Conservation (phyloP, 2,888 invertebrate species). For the Thelaira solivaga region DNA sequence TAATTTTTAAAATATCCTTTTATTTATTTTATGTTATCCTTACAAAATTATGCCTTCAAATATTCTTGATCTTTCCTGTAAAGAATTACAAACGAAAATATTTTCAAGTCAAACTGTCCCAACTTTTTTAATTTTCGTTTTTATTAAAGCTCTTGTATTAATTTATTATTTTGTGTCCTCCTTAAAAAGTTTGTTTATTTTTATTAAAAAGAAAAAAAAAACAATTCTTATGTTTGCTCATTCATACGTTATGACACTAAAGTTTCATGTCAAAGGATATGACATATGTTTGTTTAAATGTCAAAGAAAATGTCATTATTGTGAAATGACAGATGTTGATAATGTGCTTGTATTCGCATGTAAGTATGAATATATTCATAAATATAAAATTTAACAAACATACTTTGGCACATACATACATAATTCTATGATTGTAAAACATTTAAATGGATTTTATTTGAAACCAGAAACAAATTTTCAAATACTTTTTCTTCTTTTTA, state of each 20-base stretch:
- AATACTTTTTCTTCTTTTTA: not conserved
- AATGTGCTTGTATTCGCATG: constrained; percentile 44
- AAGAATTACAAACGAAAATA: too few species aligned
- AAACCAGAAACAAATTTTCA: not conserved
- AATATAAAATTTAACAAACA: not conserved
- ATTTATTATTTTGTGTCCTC: not conserved
- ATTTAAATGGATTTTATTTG: not conserved
- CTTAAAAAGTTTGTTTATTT: not conserved
- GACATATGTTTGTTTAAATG: constrained; percentile 54
- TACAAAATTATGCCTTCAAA: too few species aligned
- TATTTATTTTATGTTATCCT: too few species aligned
- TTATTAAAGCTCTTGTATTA: too few species aligned
- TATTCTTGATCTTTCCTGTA: too few species aligned
- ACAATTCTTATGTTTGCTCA: constrained; percentile 53
- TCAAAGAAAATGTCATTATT: constrained; percentile 50
- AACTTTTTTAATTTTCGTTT: too few species aligned
- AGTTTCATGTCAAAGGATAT: constrained; percentile 60
- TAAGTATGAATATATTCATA: not conserved
- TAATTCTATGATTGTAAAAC: not conserved
- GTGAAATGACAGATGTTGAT: constrained; percentile 60
- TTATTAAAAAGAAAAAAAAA: not conserved
- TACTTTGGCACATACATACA: not conserved
- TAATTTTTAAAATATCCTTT: too few species aligned
- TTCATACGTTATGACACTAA: constrained; percentile 60
- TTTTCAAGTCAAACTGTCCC: too few species aligned